phyloP scores from a whole-genome alignment of 2,888 invertebrate genomes.

The Matsumyia berberina region DNA sequence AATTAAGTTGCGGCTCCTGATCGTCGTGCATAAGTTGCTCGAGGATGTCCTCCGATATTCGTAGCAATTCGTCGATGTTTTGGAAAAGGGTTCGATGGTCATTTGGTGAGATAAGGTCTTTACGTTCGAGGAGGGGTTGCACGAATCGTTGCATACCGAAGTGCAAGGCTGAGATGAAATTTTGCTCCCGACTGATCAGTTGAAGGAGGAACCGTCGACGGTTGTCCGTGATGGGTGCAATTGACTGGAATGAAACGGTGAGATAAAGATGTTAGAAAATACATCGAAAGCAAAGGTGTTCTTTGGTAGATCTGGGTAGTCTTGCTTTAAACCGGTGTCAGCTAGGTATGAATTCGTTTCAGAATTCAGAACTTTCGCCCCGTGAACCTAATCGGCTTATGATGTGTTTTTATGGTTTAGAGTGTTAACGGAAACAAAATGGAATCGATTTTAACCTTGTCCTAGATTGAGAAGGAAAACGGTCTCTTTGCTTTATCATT shows the following conservation, averaged over 20 bases:
- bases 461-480: too few species aligned
- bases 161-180: conserved; percentile 90
- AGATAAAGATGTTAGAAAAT: background rate
- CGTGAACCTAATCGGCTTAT: too few species aligned
- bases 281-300: background rate
- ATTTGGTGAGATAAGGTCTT: conserved; percentile 90
- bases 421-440: too few species aligned
- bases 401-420: too few species aligned
- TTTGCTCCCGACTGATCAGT: conserved; percentile 90
- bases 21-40: conserved; percentile 91
- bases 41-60: conserved; percentile 92
- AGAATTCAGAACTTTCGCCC: too few species aligned
- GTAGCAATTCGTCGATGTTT: conserved; percentile 91
- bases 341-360: too few species aligned
- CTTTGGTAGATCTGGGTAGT: too few species aligned
- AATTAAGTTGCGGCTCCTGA: conserved; percentile 88
- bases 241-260: conserved; percentile 81
- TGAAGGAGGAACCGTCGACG: conserved; percentile 90
- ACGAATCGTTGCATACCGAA: conserved; percentile 92
- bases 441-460: too few species aligned
- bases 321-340: too few species aligned
- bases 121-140: conserved; percentile 89
- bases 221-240: conserved; percentile 84
- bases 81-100: conserved; percentile 93
- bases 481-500: too few species aligned